Evolutionary conservation across 2,113 vertebrate genomes (phyloP).

Genomic region (Microcebus murinus): DNA sequence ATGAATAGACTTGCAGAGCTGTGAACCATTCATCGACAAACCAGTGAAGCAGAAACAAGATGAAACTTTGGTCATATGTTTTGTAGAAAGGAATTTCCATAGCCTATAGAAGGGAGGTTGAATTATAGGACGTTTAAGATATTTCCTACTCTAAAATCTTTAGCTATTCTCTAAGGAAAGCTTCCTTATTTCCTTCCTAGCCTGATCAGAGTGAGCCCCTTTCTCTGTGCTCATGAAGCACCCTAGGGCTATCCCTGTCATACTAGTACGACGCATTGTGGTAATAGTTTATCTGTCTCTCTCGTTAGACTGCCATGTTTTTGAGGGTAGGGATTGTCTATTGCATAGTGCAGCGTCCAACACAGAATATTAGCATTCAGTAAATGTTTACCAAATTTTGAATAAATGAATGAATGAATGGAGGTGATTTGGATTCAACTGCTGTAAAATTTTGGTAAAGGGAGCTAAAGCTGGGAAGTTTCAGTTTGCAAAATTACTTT

Average conservation of each 20-base stretch:
- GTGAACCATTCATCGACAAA: background rate
- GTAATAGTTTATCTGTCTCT: background rate
- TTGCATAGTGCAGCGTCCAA: background rate
- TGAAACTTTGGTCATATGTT: background rate
- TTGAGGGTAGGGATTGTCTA: background rate
- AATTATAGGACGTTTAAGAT: background rate
- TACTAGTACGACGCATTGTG: background rate
- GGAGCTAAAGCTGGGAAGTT: background rate
- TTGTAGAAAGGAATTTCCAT: background rate
- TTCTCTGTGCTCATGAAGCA: background rate
- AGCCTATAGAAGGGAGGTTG: background rate
- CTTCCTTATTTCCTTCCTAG: background rate
- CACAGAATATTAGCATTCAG: background rate
- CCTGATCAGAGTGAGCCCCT: background rate
- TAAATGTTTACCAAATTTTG: background rate
- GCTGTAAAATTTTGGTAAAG: background rate
- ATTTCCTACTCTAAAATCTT: constrained; percentile 3
- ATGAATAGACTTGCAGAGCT: background rate
- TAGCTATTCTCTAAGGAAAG: background rate
- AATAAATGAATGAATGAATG: background rate
- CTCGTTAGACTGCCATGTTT: background rate
- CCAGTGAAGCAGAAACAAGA: background rate
- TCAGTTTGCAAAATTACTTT: constrained; percentile 35
- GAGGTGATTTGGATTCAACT: background rate
- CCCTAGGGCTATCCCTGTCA: background rate